Evolutionary conservation across 2,888 invertebrate genomes (phyloP), one percentile per base, ranked within the genome.

Genomic region (Nephrocerus scutellatus): DNA sequence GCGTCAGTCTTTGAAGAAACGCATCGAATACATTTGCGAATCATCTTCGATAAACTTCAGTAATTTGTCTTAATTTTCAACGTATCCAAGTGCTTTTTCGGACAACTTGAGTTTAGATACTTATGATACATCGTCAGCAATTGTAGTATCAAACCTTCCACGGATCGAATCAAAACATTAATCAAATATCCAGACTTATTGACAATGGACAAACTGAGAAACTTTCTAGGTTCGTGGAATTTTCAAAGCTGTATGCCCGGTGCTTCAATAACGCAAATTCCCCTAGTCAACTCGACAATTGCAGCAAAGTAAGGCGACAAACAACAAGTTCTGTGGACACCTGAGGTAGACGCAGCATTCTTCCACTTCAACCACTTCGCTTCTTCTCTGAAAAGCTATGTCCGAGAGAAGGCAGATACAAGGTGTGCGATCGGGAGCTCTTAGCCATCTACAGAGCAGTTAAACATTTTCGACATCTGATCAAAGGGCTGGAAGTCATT

Each of bases 321-420:
- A 15, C 18, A 21, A 15, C 19, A 14, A 3, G 13, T 38, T 9
- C 9, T 23, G 10, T 33, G n/a, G n/a, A n/a, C n/a, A n/a, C n/a
- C n/a, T n/a, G n/a, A n/a, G n/a, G n/a, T 22, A 12, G 22, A 28
- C 20, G 7, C 14, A 21, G 38, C 31, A 38, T 38, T 38, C 21
- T 12, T n/a, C n/a, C n/a, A n/a, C n/a, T n/a, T n/a, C n/a, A n/a
- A n/a, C n/a, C n/a, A n/a, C n/a, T 65, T 6, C 57, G 57, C 1
- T 67, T 63, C 39, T 66, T 59, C 36, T 63, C 61, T 3, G 46
- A 44, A 28, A 62, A 61, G 24, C 43, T 40, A 2, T 26, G 6
- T 19, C n/a, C n/a, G n/a, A n/a, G n/a, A n/a, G n/a, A n/a, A n/a
- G n/a, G n/a, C n/a, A n/a, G n/a, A n/a, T n/a, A n/a, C n/a, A n/a